Conservation (phyloP, 1,140 invertebrate genomes). For the Thaumetopoea pityocampa region DNA sequence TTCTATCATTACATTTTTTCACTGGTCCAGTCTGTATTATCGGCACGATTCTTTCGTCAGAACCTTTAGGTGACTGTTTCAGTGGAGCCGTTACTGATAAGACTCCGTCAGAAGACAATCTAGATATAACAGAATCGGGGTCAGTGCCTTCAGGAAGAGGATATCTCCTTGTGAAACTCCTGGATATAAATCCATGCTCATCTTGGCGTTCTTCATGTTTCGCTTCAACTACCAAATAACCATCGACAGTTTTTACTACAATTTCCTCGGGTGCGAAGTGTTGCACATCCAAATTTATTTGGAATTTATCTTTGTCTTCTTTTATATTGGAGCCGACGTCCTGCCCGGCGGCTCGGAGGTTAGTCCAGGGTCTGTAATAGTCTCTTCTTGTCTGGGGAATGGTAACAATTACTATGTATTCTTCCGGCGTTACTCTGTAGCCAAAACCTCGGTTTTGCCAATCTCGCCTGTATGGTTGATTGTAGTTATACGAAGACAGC, state of each 20-base stretch:
- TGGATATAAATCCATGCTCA: constrained; percentile 83
- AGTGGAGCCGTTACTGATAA: constrained; percentile 81
- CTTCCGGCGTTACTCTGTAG: constrained; percentile 41
- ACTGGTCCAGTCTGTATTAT: constrained; percentile 79
- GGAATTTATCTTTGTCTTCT: constrained; percentile 66
- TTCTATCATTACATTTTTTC: too few relatives aligned
- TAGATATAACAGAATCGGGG: constrained; percentile 79
- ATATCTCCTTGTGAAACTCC: constrained; percentile 84
- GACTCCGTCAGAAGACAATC: constrained; percentile 84
- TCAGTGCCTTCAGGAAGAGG: constrained; percentile 82
- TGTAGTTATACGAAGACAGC: too few relatives aligned
- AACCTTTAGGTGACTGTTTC: constrained; percentile 68
- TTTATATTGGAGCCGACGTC: constrained; percentile 42
- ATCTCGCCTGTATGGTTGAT: too few relatives aligned
- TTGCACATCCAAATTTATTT: constrained; percentile 86
- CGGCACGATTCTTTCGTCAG: constrained; percentile 77
- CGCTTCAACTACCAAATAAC: constrained; percentile 80
- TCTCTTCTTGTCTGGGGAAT: constrained; percentile 32
- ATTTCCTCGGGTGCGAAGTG: constrained; percentile 91
- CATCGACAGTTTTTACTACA: constrained; percentile 86
- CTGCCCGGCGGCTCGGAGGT: constrained; percentile 31
- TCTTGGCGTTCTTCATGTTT: constrained; percentile 86
- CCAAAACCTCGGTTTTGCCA: too few relatives aligned
- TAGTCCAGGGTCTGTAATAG: constrained; percentile 42
- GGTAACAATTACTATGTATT: constrained; percentile 37